Base-by-base conservation (phyloP, 35 echinoderm and acorn worm species). In the Ophioderma brevispina region DNA sequence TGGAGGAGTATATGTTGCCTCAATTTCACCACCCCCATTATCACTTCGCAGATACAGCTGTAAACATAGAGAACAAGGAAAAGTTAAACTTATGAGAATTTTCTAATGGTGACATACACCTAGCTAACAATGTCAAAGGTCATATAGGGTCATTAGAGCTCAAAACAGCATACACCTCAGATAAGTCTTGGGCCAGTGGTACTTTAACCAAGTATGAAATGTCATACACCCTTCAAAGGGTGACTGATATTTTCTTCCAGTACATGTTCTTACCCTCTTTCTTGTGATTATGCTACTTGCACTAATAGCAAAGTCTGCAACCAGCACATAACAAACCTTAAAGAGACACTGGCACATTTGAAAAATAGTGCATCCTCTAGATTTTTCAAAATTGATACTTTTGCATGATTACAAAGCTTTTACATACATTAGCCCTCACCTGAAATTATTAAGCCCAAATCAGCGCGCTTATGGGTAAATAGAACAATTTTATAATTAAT, bases 11-110 rank as follows among this genome's bases (percentile, higher is more conserved):
- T 92, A 95, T 0, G 50, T 88, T 25, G 94, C 90, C 19, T 55
- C 43, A 36, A 89, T 75, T 21, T 34, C 39, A 28, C 94, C 94
- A 6, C 55, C 80, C 33, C 94, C 94, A 81, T 95, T 95, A 36
- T 95, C 41, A 42, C 42, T 40, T 4, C 76, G 78, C 49, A 92
- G 78, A 55, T 79, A 76, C 14, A 92, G 85, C 91, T 92, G 30
- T 46, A 46, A 46, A 46, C 41, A 46, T 8, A 46, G 17, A 8
- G 4, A 46, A 46, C 41, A 46, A 46, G 41, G n/a, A n/a, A n/a
- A n/a, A n/a, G n/a, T n/a, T n/a, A 52, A 11, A 52, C 21, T 11
- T 11, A 21, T 21, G 21, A 11, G 8, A 21, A 11, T 52, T 52
- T 8, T 21, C 21, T 11, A 52, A 52, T 52, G 46, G 46, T 52